These are phyloP conservation scores for Chouioia cunea DNA, from an alignment of 2,888 invertebrate genomes.

Conservation along the genomic window DNA sequence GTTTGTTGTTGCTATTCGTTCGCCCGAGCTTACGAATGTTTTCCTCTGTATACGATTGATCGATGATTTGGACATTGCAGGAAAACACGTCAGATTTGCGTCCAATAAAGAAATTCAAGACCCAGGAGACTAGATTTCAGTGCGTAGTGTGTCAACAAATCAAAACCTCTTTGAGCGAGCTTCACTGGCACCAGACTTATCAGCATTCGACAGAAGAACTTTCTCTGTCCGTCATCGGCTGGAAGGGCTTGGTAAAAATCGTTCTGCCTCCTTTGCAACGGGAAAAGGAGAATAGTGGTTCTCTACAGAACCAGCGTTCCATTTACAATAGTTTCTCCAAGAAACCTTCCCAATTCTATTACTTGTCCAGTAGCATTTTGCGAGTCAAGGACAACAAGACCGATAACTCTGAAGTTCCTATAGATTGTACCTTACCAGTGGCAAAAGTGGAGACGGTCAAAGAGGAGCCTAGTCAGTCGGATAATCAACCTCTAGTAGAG, in stretches of 20 bases:
- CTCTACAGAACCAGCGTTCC: slow-evolving; percentile 13
- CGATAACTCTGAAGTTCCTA: slow-evolving; percentile 36
- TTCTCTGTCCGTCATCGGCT: slow-evolving; percentile 55
- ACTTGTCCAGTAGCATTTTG: slow-evolving; percentile 44
- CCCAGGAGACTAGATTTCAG: slow-evolving; percentile 49
- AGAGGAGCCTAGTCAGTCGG: slow-evolving; percentile 1
- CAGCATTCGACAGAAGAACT: slow-evolving; percentile 57
- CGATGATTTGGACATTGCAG: slow-evolving; percentile 14
- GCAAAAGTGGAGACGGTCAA: slow-evolving; percentile 28
- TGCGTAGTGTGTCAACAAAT: slow-evolving; percentile 57
- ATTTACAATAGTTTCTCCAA: slow-evolving; percentile 44
- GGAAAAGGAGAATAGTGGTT: slow-evolving; percentile 38
- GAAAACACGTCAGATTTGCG: slow-evolving; percentile 30
- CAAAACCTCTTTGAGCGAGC: slow-evolving; percentile 51
- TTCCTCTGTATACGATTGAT: neutral
- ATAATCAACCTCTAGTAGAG: neutral
- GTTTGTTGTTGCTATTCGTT: neutral
- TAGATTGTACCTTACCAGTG: slow-evolving; percentile 42
- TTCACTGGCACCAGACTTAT: slow-evolving; percentile 58
- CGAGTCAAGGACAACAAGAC: slow-evolving; percentile 33
- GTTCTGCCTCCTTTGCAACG: slow-evolving; percentile 26
- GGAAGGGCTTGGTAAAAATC: slow-evolving; percentile 51
- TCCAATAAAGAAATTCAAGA: slow-evolving; percentile 31
- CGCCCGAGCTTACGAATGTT: neutral
- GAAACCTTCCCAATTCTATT: slow-evolving; percentile 45